phyloP scores from a whole-genome alignment of 1,140 invertebrate species.

The Drosophila dunni region DNA sequence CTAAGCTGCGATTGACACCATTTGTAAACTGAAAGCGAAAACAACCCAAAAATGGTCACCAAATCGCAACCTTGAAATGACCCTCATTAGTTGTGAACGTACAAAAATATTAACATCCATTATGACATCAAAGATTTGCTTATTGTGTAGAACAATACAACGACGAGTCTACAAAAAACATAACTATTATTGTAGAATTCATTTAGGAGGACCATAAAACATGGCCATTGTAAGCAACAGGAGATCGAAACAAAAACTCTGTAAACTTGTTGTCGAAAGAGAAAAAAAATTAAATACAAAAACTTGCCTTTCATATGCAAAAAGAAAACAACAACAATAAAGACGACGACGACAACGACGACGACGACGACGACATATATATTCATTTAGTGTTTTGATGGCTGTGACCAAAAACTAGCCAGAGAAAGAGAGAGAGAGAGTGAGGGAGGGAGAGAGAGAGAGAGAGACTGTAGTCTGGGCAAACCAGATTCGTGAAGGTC shows the following conservation, averaged over 20 bases:
- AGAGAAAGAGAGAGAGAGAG: background rate
- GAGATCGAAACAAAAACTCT: constrained; percentile 35
- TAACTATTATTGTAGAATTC: constrained; percentile 63
- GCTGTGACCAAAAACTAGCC: constrained; percentile 58
- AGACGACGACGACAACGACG: constrained; percentile 8
- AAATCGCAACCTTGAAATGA: constrained; percentile 61
- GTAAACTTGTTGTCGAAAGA: constrained; percentile 13
- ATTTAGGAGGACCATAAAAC: constrained; percentile 51
- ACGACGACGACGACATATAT: constrained; percentile 1
- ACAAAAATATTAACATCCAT: constrained; percentile 45
- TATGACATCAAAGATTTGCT: constrained; percentile 55
- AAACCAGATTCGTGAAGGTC: constrained; percentile 78
- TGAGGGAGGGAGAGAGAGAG: no score
- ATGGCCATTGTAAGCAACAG: constrained; percentile 46
- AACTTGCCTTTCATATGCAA: constrained; percentile 74
- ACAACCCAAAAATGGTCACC: constrained; percentile 2
- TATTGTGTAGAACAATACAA: constrained; percentile 45
- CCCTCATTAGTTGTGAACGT: constrained; percentile 15
- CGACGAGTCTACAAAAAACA: constrained; percentile 9
- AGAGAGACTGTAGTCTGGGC: constrained; percentile 22
- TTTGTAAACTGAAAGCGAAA: background rate
- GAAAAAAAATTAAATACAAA: constrained; percentile 34
- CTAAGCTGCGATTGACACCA: background rate
- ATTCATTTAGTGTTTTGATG: constrained; percentile 47
- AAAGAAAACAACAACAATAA: constrained; percentile 53